Evolutionary conservation across 2,888 invertebrate species (phyloP).

Genomic region (Cosmopolites sordidus): DNA sequence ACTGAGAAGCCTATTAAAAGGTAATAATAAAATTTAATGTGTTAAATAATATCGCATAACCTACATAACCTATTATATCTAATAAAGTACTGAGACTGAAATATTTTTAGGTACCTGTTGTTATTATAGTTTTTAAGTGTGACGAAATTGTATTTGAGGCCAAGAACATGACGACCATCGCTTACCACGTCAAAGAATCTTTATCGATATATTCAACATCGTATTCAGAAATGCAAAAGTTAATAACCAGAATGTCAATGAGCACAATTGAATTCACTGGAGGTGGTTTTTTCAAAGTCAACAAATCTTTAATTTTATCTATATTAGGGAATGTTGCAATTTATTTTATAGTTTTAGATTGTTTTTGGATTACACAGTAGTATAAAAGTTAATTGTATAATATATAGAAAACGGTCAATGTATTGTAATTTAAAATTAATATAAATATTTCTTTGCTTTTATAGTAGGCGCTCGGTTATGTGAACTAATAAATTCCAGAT

Average conservation of each 20-base stretch:
- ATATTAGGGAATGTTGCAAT: slow-evolving; percentile 20
- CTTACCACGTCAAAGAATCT: slow-evolving; percentile 18
- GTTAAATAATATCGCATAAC: too few relatives aligned
- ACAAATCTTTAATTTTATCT: slow-evolving; percentile 15
- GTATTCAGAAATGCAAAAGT: slow-evolving; percentile 16
- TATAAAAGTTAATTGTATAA: too few relatives aligned
- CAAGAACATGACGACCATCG: slow-evolving; percentile 17
- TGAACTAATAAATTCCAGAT: too few relatives aligned
- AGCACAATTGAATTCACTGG: slow-evolving; percentile 16
- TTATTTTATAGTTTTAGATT: slow-evolving; percentile 20
- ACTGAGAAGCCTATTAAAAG: too few relatives aligned
- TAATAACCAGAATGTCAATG: slow-evolving; percentile 10
- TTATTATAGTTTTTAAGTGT: slow-evolving; percentile 13
- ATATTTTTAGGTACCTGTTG: slow-evolving; percentile 16
- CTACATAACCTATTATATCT: too few relatives aligned
- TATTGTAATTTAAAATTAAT: too few relatives aligned
- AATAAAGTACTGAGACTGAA: too few relatives aligned
- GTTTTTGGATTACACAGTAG: slow-evolving; percentile 12
- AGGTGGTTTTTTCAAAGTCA: slow-evolving; percentile 13
- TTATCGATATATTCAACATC: slow-evolving; percentile 20
- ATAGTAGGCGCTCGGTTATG: too few relatives aligned
- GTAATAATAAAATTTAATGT: too few relatives aligned
- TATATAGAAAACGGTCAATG: too few relatives aligned
- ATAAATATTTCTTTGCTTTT: too few relatives aligned
- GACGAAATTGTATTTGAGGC: slow-evolving; percentile 19